Conservation (phyloP, 2,888 invertebrate genomes). For the Phorcus lineatus region DNA sequence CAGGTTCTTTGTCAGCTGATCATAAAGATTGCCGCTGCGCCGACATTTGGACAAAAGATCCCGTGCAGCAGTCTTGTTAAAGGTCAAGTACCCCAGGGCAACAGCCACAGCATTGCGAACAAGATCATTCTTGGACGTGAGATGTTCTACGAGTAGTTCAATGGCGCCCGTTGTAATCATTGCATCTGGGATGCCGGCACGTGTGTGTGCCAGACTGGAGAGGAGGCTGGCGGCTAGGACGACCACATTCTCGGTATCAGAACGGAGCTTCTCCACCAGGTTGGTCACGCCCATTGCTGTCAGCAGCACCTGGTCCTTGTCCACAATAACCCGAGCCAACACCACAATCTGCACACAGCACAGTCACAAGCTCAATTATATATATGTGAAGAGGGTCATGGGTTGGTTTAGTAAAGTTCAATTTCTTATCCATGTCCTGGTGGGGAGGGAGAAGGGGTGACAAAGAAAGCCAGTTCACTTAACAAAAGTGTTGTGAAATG, state of each 20-base stretch:
- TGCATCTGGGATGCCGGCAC: constrained; percentile 75
- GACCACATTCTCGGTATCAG: constrained; percentile 69
- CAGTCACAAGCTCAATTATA: neutral
- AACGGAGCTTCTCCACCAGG: constrained; percentile 68
- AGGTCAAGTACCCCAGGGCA: constrained; percentile 74
- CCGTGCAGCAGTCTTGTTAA: constrained; percentile 74
- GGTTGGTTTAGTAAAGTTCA: no score
- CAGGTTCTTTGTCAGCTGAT: constrained; percentile 70
- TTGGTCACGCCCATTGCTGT: constrained; percentile 72
- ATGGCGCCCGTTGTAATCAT: constrained; percentile 74
- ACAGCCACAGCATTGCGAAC: constrained; percentile 69
- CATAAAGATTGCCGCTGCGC: constrained; percentile 70
- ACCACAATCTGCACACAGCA: constrained; percentile 69
- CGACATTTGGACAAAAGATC: constrained; percentile 69
- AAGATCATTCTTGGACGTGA: constrained; percentile 69
- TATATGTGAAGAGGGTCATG: no score
- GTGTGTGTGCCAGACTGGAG: constrained; percentile 74
- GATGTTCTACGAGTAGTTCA: constrained; percentile 65
- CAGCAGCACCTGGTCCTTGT: constrained; percentile 71
- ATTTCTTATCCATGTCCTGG: no score
- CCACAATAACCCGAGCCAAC: constrained; percentile 72
- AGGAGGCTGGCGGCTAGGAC: constrained; percentile 72
- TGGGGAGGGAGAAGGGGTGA: no score
- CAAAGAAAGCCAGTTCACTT: no score
- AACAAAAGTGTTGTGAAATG: no score